Base-by-base conservation (phyloP, 2,888 invertebrate species). In the Parnassius orleans region DNA sequence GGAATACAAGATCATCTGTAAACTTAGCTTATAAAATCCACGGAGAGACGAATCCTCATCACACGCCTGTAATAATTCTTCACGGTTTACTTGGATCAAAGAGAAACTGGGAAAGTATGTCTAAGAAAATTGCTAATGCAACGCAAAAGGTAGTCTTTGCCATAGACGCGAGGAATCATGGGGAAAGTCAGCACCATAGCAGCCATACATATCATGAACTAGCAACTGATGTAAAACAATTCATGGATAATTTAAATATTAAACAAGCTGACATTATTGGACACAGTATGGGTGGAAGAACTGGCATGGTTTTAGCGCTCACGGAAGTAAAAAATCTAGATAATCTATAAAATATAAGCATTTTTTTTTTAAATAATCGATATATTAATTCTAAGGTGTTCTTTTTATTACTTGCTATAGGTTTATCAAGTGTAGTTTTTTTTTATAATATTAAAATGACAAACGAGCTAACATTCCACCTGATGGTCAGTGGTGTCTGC, bases 231-330 rank as follows among this genome's bases (percentile, higher is more conserved):
- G 76, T 98, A 12, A 83, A 88, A 1, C 76, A 87, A 12, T 89
- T 96, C 41, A 84, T 95, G 72, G 82, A 92, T 62, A 92, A 93
- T 65, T 80, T 94, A 46, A 78, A 87, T 1, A 86, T 96, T 11
- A 73, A 86, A 2, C 93, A 93, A 78, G 93, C 93, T 0, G 81
- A 93, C 46, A 73, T 97, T 33, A 83, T 98, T 74, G 98, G 98
- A 0, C 98, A 98, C 80, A 97, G 97, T 69, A 97, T 98, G 97
- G 98, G 98, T 12, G 98, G 98, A n/a, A 93, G 97, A 63, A 93
- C 96, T 1, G 95, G 94, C 71, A 98, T 98, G 97, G 91, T 93
- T 50, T 89, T 96, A 53, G 95, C 97, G 7, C 84, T 98, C 48
- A 91, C 90, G 10, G 71, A 82, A 83, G 84, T 83, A 53, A 44